Percentiles rank a stretch among this genome's conserved stretches.
Conservation (phyloP, 2,797 vertebrate genomes). For the Etheostoma nigrum region DNA sequence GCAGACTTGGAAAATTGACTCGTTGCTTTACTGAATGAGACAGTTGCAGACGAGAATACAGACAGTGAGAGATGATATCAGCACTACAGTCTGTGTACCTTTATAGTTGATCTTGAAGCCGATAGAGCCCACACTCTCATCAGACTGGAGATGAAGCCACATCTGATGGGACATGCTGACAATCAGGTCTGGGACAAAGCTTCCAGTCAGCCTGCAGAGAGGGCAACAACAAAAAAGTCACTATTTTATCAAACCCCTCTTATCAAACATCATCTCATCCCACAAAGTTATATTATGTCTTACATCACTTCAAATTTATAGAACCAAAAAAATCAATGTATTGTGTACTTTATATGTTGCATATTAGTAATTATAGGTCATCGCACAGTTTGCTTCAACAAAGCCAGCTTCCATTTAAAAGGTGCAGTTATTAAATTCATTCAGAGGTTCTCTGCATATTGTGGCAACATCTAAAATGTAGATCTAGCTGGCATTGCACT, state of each 20-base stretch:
- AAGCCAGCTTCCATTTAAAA: background rate
- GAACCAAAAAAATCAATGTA: background rate
- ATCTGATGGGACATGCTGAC: constrained; percentile 98
- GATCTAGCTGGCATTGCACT: background rate
- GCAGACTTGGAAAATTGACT: constrained; percentile 26
- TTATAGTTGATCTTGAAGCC: constrained; percentile 99
- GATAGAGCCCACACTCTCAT: constrained; percentile 97
- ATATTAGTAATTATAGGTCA: background rate
- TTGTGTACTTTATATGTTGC: background rate
- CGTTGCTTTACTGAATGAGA: constrained; percentile 27
- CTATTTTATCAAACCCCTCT: background rate
- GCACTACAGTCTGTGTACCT: constrained; percentile 83
- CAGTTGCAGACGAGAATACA: constrained; percentile 35
- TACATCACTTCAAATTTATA: background rate
- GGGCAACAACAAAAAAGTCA: constrained; percentile 24
- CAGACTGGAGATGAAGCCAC: constrained; percentile 98
- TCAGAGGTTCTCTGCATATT: background rate
- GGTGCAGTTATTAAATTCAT: background rate
- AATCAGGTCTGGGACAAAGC: constrained; percentile 97
- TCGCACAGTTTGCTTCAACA: background rate
- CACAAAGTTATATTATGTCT: background rate
- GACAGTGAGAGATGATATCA: constrained; percentile 45
- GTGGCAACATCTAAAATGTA: background rate
- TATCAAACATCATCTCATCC: constrained; percentile 18
- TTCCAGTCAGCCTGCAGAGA: constrained; percentile 91